Evolutionary conservation across 1,140 invertebrate species (phyloP).

Genomic region (Vanessa tameamea): DNA sequence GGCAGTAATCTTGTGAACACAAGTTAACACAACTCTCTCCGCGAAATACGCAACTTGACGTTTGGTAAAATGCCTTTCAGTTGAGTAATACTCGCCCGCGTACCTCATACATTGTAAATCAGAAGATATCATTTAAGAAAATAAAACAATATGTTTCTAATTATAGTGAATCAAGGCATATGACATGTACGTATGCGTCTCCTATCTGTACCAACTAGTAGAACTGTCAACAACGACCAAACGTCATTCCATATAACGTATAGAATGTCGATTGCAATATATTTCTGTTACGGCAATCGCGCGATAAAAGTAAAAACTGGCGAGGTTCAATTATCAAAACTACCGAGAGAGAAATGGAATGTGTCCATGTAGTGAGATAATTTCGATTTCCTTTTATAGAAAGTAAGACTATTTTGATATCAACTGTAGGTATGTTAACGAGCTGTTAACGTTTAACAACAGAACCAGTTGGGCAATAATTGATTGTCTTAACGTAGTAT

Average conservation of each 20-base stretch:
- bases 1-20: slow-evolving; percentile 53
- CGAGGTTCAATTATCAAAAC: slow-evolving; percentile 68
- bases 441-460: slow-evolving; percentile 42
- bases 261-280: slow-evolving; percentile 52
- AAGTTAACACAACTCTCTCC: slow-evolving; percentile 43
- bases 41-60: slow-evolving; percentile 43
- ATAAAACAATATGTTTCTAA: slow-evolving; percentile 14
- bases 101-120: slow-evolving; percentile 11
- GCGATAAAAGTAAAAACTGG: slow-evolving; percentile 64
- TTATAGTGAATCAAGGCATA: slow-evolving; percentile 7
- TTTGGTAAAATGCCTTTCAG: slow-evolving; percentile 43
- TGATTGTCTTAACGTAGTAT: slow-evolving; percentile 25
- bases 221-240: background rate
- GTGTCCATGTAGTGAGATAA: slow-evolving; percentile 66
- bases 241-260: slow-evolving; percentile 36
- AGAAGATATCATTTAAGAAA: slow-evolving; percentile 16
- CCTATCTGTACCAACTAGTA: slow-evolving; percentile 9
- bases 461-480: slow-evolving; percentile 49
- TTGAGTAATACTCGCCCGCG: slow-evolving; percentile 49
- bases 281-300: slow-evolving; percentile 43
- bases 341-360: slow-evolving; percentile 75
- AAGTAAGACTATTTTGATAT: slow-evolving; percentile 73
- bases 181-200: background rate
- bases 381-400: slow-evolving; percentile 80
- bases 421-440: slow-evolving; percentile 55